Evolutionary conservation across 2,888 invertebrate genomes (phyloP).

Genomic region (Acrobasis suavella): DNA sequence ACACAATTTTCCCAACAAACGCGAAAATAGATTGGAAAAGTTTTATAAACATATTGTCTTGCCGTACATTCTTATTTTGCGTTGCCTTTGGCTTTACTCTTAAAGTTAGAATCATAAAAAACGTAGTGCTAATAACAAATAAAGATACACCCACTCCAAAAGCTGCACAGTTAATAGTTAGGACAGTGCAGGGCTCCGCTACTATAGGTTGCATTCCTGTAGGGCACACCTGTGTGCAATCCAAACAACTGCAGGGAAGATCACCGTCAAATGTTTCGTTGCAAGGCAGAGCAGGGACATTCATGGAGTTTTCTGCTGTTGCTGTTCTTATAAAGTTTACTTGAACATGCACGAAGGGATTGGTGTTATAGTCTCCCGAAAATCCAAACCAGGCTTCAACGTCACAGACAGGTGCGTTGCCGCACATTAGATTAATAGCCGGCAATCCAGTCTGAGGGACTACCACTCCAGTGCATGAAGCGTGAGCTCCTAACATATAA

Average conservation of each 20-base stretch:
- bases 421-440: constrained; percentile 91
- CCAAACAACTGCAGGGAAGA: constrained; percentile 89
- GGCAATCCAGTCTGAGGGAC: constrained; percentile 88
- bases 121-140: constrained; percentile 62
- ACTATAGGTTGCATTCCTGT: constrained; percentile 63
- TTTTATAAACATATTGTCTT: constrained; percentile 39
- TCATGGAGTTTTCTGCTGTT: constrained; percentile 67
- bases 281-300: constrained; percentile 77
- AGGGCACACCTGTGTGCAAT: constrained; percentile 86
- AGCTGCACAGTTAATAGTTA: constrained; percentile 84
- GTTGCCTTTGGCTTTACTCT: neutral
- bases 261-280: constrained; percentile 80
- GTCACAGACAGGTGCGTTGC: constrained; percentile 85
- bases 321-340: constrained; percentile 80
- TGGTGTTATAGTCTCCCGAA: constrained; percentile 80
- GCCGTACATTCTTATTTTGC: constrained; percentile 2
- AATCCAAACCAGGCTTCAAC: constrained; percentile 84
- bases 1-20: constrained; percentile 81
- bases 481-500: constrained; percentile 85
- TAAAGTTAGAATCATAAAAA: constrained; percentile 56
- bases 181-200: constrained; percentile 78
- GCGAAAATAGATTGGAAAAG: constrained; percentile 59
- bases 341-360: constrained; percentile 84
- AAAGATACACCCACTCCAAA: constrained; percentile 84
- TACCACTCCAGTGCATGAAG: constrained; percentile 90